These are phyloP conservation scores for Crepidodera aurea DNA, from an alignment of 2,888 invertebrate species.

Conservation along the genomic window DNA sequence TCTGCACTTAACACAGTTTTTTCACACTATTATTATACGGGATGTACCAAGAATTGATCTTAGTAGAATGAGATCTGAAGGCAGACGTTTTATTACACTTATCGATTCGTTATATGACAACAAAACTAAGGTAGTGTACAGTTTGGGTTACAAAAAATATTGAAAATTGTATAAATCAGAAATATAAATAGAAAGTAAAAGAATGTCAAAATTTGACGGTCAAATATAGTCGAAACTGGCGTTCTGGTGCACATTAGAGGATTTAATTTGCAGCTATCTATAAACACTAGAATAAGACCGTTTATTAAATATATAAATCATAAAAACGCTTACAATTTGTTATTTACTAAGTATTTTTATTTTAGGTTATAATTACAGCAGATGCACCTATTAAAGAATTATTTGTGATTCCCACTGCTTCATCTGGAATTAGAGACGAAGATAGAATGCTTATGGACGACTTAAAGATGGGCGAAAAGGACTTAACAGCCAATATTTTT, in stretches of 20 bases:
- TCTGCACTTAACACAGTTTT: conserved; percentile 88
- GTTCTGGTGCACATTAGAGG: no score
- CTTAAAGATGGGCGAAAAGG: conserved; percentile 80
- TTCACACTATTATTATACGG: conserved; percentile 93
- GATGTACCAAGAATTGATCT: conserved; percentile 86
- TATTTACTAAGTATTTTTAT: not conserved
- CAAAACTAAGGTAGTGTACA: conserved; percentile 68
- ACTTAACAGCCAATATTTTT: conserved; percentile 86
- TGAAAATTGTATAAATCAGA: no score
- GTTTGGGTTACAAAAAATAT: not conserved
- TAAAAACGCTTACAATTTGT: no score
- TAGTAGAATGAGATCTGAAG: conserved; percentile 77
- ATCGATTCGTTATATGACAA: conserved; percentile 98
- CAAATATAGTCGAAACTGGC: no score
- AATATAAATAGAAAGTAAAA: no score
- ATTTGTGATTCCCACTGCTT: conserved; percentile 66
- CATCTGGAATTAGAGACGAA: conserved; percentile 68
- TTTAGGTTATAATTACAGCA: conserved; percentile 79
- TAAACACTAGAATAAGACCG: no score
- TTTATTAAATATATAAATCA: no score
- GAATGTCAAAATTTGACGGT: no score
- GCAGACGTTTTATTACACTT: conserved; percentile 93
- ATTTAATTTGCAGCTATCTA: no score
- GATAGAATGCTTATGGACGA: conserved; percentile 95
- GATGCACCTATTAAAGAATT: conserved; percentile 79